Evolutionary conservation across 2,888 invertebrate genomes (phyloP).

Genomic region (Yponomeuta cagnagella): DNA sequence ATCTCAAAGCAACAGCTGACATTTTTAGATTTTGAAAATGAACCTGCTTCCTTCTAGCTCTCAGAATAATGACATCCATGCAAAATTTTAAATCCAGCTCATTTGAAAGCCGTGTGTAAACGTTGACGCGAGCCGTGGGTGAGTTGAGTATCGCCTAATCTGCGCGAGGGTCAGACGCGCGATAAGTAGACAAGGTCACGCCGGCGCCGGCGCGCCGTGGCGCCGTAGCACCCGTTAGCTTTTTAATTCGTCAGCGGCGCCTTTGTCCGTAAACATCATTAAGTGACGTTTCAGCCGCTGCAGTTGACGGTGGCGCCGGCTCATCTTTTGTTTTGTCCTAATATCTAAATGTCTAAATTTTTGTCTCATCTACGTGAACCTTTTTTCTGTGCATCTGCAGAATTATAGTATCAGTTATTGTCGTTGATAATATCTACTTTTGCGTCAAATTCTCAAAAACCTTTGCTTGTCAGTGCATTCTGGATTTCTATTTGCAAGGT

Average conservation of each 20-base stretch:
- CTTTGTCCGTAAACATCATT: slow-evolving; percentile 23
- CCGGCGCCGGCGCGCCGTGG: slow-evolving; percentile 64
- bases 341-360: background rate
- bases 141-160: slow-evolving; percentile 48
- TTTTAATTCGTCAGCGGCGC: slow-evolving; percentile 63
- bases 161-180: slow-evolving; percentile 66
- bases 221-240: slow-evolving; percentile 56
- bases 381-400: background rate
- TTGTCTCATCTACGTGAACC: background rate
- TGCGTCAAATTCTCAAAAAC: too few relatives aligned
- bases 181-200: slow-evolving; percentile 72
- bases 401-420: too few relatives aligned
- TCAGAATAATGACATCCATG: too few relatives aligned
- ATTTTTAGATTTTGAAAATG: too few relatives aligned
- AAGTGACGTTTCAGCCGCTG: background rate
- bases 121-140: slow-evolving; percentile 8
- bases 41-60: too few relatives aligned
- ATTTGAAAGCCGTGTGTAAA: background rate
- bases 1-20: too few relatives aligned
- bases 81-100: background rate
- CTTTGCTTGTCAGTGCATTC: too few relatives aligned
- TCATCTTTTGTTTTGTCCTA: background rate
- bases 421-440: too few relatives aligned
- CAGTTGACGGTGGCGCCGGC: background rate
- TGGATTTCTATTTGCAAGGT: too few relatives aligned